Evolutionary conservation across 2,888 invertebrate species (phyloP), one percentile per base, ranked within the genome.

Genomic region (Pinctada fucata): DNA sequence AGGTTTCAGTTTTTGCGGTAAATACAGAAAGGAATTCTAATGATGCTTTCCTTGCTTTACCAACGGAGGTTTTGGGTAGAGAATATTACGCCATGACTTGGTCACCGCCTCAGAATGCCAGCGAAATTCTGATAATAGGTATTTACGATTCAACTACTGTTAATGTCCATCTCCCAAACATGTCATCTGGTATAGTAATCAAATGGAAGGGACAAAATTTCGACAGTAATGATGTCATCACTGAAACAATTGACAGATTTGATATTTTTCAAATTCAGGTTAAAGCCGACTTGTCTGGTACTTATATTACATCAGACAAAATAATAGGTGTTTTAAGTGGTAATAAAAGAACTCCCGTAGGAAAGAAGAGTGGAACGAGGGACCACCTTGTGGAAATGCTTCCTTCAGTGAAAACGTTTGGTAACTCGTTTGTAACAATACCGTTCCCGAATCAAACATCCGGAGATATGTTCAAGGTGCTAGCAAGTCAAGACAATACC

Each of bases 321-420:
- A 86, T 84, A 1, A 79, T 90, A 3, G 82, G 84, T 0, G 86
- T 88, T 31, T 80, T 88, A 16, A 82, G 85, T 16, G 90, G 90
- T 4, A 85, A 86, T 70, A 75, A 75, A 65, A 82, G 84, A 73
- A 84, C 86, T 2, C 79, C 81, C 49, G 81, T 74, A 6, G 64
- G 50, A 10, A 80, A 77, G 10, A 80, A 76, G n/a, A 58, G 8
- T 58, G 70, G 67, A 5, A 68, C 81, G 31, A 51, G 51, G 4
- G 66, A 52, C 49, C 88, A 88, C 76, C 76, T 89, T 51, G 83
- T 86, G 10, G 89, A 87, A 69, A 85, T 58, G 86, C 86, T 8
- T 90, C 58, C 58, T 6, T 1, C 58, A 58, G 1, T 58, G 6
- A 13, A 58, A 10, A 58, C 58, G 6, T 58, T 89, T 89, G 89